Evolutionary conservation across 92 coral and sea anemone species (phyloP), one percentile per base, ranked within the genome.

Genomic region (Meandrina meandrites): DNA sequence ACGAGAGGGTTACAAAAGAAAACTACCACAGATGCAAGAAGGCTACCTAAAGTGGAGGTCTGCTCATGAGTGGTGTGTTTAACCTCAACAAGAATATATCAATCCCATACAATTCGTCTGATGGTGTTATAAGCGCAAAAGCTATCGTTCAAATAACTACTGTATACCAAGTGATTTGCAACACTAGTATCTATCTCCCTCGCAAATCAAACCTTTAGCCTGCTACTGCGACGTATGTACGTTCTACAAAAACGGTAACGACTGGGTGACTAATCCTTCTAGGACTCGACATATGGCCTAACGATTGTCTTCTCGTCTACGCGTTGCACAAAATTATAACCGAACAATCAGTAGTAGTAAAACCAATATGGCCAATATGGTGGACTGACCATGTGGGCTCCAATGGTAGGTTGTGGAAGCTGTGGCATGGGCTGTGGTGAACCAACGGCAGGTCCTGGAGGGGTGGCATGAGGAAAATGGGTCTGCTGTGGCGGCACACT

Each of bases 371-470:
- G 84, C 89, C 89, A 75, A 62, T 66, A 87, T 57, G 86, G 92
- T 70, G 73, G 35, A 86, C 96, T 91, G 89, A 93, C 96, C 96
- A 93, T 91, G 89, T 86, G 94, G 71, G 87, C 40, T 75, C 94
- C 96, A 27, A 88, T 4, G 48, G 62, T 75, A 83, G 93, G 84
- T 8, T 17, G 85, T 8, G 86, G 86, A 16, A 17, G 64, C 36
- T 88, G 93, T 19, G 82, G 79, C 21, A 64, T 69, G 28, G 42
- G 79, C 71, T 79, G 91, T 14, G 62, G 84, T n/a, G 81, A 82
- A 22, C 57, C 87, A 74, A 73, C 47, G 34, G 48, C 57, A 74
- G 45, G 87, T 66, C 71, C 71, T 66, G 71, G 71, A 66, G 71
- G 71, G 12, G 24, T 71, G 40, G 68, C 81, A 60, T 58, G 86